phyloP scores from a whole-genome alignment of 2,113 vertebrate species.

The Rousettus leschenaultii region DNA sequence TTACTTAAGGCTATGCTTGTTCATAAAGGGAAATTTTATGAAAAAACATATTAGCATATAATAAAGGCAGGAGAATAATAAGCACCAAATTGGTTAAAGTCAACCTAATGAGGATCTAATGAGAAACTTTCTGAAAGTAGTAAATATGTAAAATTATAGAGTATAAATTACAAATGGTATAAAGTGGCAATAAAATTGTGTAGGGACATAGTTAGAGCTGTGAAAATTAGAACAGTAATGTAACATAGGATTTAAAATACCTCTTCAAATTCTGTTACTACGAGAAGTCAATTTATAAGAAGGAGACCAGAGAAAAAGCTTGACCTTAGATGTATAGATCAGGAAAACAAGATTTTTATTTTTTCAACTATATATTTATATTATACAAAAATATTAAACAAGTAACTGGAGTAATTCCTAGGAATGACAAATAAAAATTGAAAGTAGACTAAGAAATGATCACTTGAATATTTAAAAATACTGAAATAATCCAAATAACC shows the following conservation, averaged over 20 bases:
- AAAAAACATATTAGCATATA: not conserved
- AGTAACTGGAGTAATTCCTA: slow-evolving; percentile 1
- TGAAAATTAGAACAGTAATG: not conserved
- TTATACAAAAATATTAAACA: not conserved
- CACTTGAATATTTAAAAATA: not conserved
- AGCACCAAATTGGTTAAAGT: not conserved
- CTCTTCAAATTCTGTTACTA: not conserved
- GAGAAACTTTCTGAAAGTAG: not conserved
- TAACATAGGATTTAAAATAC: not conserved
- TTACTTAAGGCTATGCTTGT: not conserved
- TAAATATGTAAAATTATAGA: not conserved
- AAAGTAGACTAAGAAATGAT: not conserved
- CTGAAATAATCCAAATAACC: not conserved
- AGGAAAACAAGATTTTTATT: not conserved
- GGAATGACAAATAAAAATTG: not conserved
- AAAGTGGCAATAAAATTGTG: not conserved
- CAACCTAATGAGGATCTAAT: not conserved
- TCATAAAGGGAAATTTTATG: not conserved
- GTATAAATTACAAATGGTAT: not conserved
- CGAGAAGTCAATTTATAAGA: not conserved
- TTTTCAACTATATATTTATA: not conserved
- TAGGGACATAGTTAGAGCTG: not conserved
- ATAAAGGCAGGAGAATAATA: not conserved
- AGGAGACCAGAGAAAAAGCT: not conserved
- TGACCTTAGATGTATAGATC: not conserved